A percentile compares a stretch with the other conserved stretches of the same genome.
Evolutionary conservation across 2,888 invertebrate species (phyloP).

Genomic region (Tipula lateralis): DNA sequence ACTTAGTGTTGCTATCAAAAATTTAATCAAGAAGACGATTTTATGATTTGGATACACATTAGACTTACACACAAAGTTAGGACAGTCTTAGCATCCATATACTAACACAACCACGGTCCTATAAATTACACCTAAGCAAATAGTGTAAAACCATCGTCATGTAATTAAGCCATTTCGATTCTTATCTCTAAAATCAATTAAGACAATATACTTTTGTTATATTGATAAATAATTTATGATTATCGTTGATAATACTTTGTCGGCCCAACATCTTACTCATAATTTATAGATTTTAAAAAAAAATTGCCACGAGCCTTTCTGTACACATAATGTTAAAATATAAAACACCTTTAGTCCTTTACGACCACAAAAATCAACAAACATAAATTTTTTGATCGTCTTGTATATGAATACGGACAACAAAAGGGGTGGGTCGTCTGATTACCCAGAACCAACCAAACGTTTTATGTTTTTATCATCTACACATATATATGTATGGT

Average conservation of each 20-base stretch:
- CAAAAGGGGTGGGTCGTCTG: neutral
- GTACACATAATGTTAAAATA: neutral
- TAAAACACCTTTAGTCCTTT: neutral
- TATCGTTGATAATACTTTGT: neutral
- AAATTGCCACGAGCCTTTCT: slow-evolving; percentile 2
- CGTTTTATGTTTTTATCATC: neutral
- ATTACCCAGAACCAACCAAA: neutral
- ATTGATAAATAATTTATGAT: neutral
- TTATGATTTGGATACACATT: too few species aligned
- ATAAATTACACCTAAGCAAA: neutral
- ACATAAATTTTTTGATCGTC: neutral
- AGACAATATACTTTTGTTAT: neutral
- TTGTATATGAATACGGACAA: neutral
- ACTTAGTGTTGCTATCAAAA: too few species aligned
- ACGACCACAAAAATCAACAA: slow-evolving; percentile 5
- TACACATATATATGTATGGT: too few species aligned
- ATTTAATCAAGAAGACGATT: too few species aligned
- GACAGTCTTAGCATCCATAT: too few species aligned
- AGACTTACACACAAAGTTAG: too few species aligned
- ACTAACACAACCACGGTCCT: neutral
- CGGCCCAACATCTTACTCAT: neutral
- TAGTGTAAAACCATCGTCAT: neutral
- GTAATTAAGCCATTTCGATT: neutral
- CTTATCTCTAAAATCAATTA: neutral
- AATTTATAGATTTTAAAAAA: neutral